Evolutionary conservation across 2,888 invertebrate genomes (phyloP), one percentile per base, ranked within the genome.

Genomic region (Eumerus sabulonum): DNA sequence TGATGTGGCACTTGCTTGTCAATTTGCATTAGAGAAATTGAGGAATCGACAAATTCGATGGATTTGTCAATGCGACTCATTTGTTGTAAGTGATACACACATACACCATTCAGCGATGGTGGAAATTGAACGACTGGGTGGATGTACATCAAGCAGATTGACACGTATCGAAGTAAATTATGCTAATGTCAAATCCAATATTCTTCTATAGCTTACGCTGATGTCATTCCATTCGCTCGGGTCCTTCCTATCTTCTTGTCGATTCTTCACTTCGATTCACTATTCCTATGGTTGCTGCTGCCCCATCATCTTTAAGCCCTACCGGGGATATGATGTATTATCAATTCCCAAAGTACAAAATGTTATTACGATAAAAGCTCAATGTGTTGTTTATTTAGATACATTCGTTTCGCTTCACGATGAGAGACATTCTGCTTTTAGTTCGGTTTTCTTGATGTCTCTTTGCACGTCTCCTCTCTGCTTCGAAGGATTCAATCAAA

Each of bases 131-230:
- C 7, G 27, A 27, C 27, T 27, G 7, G n/a, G 27, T 27, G 27
- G 27, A 27, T 27, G 27, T 27, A 27, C 27, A 27, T 48, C 72
- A 64, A 51, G 50, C 68, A 79, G 74, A 79, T 79, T 79, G 79
- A 79, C 79, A 79, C 79, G 79, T 79, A 79, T 79, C 70, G 79
- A 84, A 86, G 84, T 85, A 86, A 86, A 86, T 86, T 86, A 87
- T 86, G 86, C 85, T 86, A 87, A 86, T 87, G 85, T 86, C 85
- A 84, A 86, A 86, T 79, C 79, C 79, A 79, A 79, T 79, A 79
- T 79, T 79, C 79, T 56, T 47, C 27, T 7, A 2, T 27, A 27
- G 27, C 2, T 27, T 38, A 53, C 60, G 60, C 73, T 79, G 77
- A 79, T 79, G 77, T 79, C 73, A 73, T 79, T 77, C 27, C n/a